A percentile compares a stretch with the other conserved stretches of the same genome.
Evolutionary conservation across 2,113 vertebrate species (phyloP).

Genomic region (Zapornia atra): DNA sequence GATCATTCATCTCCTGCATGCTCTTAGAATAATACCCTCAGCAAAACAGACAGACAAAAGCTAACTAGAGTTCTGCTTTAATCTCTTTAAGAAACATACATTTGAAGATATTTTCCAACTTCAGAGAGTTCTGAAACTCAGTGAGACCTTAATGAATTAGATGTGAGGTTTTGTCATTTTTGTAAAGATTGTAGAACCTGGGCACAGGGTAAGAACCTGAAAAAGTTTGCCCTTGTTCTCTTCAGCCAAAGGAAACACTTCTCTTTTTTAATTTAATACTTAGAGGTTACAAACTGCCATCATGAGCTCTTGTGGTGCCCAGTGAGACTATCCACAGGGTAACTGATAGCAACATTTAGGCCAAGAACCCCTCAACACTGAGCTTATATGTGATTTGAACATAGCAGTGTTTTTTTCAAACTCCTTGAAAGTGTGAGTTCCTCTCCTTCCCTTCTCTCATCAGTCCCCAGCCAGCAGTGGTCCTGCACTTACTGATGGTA

Average conservation of each 20-base stretch:
- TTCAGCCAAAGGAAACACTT: not conserved
- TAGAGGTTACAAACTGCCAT: not conserved
- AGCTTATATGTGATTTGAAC: not conserved
- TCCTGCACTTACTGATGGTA: not conserved
- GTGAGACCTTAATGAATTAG: not conserved
- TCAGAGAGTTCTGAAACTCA: slow-evolving; percentile 63
- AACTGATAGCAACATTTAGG: not conserved
- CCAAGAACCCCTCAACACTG: not conserved
- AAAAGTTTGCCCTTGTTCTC: not conserved
- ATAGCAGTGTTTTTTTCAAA: not conserved
- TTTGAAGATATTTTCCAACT: slow-evolving; percentile 71
- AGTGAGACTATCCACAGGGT: not conserved
- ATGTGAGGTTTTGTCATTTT: not conserved
- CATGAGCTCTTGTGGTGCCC: not conserved
- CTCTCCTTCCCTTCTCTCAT: not conserved
- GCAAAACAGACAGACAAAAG: slow-evolving; percentile 82
- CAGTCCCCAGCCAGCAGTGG: rapidly evolving
- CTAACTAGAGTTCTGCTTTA: slow-evolving; percentile 80
- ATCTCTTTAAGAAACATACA: slow-evolving; percentile 81
- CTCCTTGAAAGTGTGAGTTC: not conserved
- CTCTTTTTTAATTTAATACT: not conserved
- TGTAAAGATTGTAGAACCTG: not conserved
- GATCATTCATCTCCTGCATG: slow-evolving; percentile 77
- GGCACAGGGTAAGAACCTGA: not conserved
- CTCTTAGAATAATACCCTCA: slow-evolving; percentile 75